These are phyloP conservation scores for Aromia moschata DNA, from an alignment of 2,888 invertebrate genomes.

Conservation along the genomic window DNA sequence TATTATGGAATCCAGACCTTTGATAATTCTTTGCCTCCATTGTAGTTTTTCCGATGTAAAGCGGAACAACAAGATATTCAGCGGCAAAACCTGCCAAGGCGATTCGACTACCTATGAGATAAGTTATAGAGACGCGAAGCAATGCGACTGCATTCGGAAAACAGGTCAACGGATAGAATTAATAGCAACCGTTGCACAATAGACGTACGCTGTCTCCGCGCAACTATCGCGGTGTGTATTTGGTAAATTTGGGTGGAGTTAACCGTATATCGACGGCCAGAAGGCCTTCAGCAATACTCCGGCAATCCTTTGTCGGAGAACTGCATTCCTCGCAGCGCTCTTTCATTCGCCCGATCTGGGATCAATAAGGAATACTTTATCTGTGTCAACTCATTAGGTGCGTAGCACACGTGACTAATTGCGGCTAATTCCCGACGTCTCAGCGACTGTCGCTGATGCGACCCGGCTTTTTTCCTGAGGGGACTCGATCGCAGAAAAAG, in stretches of 20 bases:
- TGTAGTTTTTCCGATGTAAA: constrained; percentile 25
- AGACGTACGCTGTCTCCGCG: constrained; percentile 33
- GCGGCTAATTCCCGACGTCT: constrained; percentile 49
- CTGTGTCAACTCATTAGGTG: constrained; percentile 57
- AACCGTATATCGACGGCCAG: constrained; percentile 31
- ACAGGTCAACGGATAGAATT: constrained; percentile 40
- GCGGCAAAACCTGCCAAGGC: constrained; percentile 23
- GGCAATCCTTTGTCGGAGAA: constrained; percentile 31
- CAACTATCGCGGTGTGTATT: constrained; percentile 28
- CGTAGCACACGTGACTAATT: constrained; percentile 54
- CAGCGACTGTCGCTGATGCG: constrained; percentile 31
- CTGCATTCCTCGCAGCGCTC: constrained; percentile 32
- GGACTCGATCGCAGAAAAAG: constrained; percentile 28
- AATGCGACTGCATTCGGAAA: constrained; percentile 37
- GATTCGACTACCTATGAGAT: constrained; percentile 32
- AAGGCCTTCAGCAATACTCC: constrained; percentile 24
- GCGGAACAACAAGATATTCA: constrained; percentile 18
- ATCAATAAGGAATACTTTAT: constrained; percentile 57
- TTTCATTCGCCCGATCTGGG: constrained; percentile 50
- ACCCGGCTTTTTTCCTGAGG: constrained; percentile 27
- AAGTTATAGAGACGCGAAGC: constrained; percentile 35
- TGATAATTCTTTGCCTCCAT: constrained; percentile 9
- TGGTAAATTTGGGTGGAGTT: constrained; percentile 39
- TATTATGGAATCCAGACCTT: no score
- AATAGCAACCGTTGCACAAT: constrained; percentile 43